phyloP scores from a whole-genome alignment of 1,140 invertebrate genomes.

The Euglossa dilemma region DNA sequence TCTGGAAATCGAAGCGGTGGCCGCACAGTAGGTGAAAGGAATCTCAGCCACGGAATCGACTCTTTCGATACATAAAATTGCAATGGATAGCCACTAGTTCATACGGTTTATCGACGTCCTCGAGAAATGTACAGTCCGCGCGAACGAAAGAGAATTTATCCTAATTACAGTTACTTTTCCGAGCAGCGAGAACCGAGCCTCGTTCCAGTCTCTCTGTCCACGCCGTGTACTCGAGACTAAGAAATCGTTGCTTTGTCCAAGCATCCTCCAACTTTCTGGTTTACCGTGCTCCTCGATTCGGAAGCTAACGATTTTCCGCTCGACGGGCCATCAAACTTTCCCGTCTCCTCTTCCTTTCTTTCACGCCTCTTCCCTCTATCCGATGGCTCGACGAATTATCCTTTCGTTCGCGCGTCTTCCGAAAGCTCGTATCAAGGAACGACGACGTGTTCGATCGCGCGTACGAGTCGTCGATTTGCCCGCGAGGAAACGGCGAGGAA shows the following conservation, averaged over 20 bases:
- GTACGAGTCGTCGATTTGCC: background rate
- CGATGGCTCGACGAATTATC: constrained; percentile 16
- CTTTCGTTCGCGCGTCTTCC: background rate
- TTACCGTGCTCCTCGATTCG: constrained; percentile 10
- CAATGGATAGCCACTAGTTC: constrained; percentile 2
- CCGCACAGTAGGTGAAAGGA: constrained; percentile 26
- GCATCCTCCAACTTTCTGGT: background rate
- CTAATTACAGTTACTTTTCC: background rate
- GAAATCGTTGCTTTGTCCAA: background rate
- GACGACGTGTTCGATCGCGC: background rate
- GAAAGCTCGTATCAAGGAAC: constrained; percentile 31
- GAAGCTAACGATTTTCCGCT: constrained; percentile 30
- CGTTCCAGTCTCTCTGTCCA: too few relatives aligned
- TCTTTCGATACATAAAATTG: constrained; percentile 26
- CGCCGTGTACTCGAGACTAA: background rate
- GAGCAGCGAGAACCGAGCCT: background rate
- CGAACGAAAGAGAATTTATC: background rate
- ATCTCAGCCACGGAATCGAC: constrained; percentile 9
- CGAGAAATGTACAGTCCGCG: background rate
- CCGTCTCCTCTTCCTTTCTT: background rate
- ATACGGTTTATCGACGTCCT: constrained; percentile 1
- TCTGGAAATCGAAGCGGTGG: constrained; percentile 10
- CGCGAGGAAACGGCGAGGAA: too few relatives aligned
- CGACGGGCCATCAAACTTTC: constrained; percentile 9
- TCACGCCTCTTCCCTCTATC: constrained; percentile 15